A percentile compares a stretch with the other conserved stretches of the same genome.
Conservation (phyloP, 2,797 vertebrate genomes). For the Clarias pachynema region DNA sequence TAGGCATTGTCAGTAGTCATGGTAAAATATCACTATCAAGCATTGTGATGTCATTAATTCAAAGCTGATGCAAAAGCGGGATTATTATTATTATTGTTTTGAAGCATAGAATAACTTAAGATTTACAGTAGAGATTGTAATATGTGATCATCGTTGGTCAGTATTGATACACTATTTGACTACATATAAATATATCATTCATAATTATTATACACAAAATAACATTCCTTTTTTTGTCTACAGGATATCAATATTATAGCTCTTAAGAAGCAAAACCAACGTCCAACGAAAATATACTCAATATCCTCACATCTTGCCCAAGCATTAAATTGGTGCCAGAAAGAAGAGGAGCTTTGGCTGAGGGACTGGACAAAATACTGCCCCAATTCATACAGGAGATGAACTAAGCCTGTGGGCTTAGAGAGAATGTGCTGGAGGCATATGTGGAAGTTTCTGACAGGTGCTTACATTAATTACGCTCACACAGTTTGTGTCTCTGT, state of each 20-base stretch:
- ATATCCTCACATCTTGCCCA: neutral
- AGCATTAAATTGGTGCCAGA: slow-evolving; percentile 1
- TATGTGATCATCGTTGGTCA: neutral
- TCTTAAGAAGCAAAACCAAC: neutral
- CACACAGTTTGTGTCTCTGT: slow-evolving; percentile 12
- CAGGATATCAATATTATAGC: neutral
- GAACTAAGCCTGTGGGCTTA: slow-evolving; percentile 14
- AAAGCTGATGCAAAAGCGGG: neutral
- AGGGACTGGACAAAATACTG: slow-evolving; percentile 24
- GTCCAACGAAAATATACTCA: slow-evolving; percentile 6
- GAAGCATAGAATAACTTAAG: neutral
- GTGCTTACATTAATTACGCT: slow-evolving; percentile 42
- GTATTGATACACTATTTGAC: neutral
- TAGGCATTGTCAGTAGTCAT: neutral
- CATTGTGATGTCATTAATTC: neutral
- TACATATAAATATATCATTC: neutral
- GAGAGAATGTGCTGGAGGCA: neutral
- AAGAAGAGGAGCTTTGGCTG: neutral
- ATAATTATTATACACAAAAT: neutral
- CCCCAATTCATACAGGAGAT: slow-evolving; percentile 7
- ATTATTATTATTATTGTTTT: neutral
- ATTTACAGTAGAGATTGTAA: too few species aligned
- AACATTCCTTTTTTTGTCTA: neutral
- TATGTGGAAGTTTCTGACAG: slow-evolving; percentile 2
- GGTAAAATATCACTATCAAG: neutral